Conservation (phyloP, 2,797 vertebrate genomes). For the Champsocephalus gunnari region DNA sequence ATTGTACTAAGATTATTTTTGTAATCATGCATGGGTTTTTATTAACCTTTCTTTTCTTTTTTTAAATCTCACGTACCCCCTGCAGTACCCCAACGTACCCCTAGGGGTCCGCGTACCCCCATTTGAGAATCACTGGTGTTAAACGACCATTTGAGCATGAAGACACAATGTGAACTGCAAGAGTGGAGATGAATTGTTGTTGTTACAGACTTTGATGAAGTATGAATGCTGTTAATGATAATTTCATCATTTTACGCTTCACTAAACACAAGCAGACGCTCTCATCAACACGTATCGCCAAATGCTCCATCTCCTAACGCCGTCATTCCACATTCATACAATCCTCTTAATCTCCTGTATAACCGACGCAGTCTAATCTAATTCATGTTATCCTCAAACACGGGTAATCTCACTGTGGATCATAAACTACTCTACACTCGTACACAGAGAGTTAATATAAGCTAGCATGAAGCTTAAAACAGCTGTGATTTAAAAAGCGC, state of each 20-base stretch:
- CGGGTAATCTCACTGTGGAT: constrained; percentile 17
- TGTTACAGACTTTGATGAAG: constrained; percentile 24
- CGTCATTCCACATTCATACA: constrained; percentile 16
- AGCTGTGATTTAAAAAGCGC: neutral
- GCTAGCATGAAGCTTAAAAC: constrained; percentile 17
- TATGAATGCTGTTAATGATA: constrained; percentile 37
- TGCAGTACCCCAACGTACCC: too few species aligned
- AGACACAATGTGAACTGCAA: constrained; percentile 58
- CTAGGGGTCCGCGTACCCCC: too few species aligned
- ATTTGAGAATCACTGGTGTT: neutral
- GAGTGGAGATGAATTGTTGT: constrained; percentile 53
- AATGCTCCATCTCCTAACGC: constrained; percentile 51
- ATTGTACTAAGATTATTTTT: too few species aligned
- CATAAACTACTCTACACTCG: constrained; percentile 23
- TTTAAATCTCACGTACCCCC: too few species aligned
- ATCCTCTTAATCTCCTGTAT: constrained; percentile 2
- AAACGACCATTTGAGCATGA: neutral
- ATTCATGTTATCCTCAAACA: constrained; percentile 11
- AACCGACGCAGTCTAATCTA: constrained; percentile 25
- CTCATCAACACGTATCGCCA: constrained; percentile 5
- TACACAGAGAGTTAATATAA: constrained; percentile 24
- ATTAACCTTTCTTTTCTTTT: too few species aligned
- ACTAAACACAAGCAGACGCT: constrained; percentile 24
- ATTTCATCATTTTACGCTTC: constrained; percentile 27
- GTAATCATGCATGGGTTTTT: too few species aligned